Percentiles rank a stretch among this genome's conserved stretches.
These are phyloP conservation scores for Melanogrammus aeglefinus DNA, from an alignment of 2,797 vertebrate genomes.

Conservation along the genomic window DNA sequence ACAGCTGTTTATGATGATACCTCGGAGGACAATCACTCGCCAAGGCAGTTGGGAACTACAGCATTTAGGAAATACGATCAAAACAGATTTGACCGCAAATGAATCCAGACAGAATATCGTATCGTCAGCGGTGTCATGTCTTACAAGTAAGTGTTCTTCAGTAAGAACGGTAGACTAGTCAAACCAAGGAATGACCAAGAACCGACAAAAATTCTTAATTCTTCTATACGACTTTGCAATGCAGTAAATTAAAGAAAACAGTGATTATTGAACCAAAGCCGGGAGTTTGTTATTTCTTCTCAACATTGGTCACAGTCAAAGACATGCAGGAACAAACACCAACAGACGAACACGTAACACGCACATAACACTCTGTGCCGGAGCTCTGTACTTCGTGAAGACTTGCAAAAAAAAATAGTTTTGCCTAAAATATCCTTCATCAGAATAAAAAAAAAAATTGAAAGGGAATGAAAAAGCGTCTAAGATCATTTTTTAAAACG, in stretches of 20 bases:
- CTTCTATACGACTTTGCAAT: neutral
- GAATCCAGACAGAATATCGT: neutral
- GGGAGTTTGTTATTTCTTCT: neutral
- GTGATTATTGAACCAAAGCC: neutral
- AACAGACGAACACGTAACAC: neutral
- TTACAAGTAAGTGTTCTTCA: neutral
- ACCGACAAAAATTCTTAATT: neutral
- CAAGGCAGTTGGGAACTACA: constrained; percentile 1
- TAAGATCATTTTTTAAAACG: neutral
- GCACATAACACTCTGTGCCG: neutral
- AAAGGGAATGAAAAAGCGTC: neutral
- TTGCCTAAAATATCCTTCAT: neutral
- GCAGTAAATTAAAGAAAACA: neutral
- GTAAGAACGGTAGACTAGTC: neutral
- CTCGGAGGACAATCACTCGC: neutral
- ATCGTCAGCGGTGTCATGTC: neutral
- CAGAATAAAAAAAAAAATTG: neutral
- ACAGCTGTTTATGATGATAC: neutral
- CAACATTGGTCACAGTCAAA: neutral
- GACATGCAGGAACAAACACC: neutral
- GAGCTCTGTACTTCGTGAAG: neutral
- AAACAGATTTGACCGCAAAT: neutral
- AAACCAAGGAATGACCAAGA: neutral
- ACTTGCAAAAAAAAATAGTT: neutral
- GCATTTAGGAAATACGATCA: neutral